phyloP scores from a whole-genome alignment of 2,113 vertebrate species.

The Pterophyllum scalare region DNA sequence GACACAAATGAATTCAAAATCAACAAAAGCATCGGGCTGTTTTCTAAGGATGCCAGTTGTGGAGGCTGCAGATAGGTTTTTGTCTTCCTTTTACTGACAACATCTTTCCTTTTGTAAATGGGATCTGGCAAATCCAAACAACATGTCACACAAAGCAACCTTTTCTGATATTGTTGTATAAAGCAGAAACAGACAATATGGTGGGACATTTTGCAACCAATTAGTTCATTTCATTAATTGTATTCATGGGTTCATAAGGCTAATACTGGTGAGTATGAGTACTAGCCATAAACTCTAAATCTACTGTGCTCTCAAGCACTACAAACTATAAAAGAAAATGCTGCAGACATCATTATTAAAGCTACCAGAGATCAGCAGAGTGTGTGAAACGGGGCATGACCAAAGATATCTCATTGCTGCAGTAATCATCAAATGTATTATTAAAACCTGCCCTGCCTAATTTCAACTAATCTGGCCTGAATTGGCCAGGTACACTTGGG shows the following conservation, averaged over 20 bases:
- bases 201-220: neutral
- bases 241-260: neutral
- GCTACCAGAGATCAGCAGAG: constrained; percentile 33
- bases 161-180: constrained; percentile 1
- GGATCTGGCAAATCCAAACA: constrained; percentile 19
- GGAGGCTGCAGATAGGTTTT: constrained; percentile 38
- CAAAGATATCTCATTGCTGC: constrained; percentile 68
- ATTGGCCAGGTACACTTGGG: constrained; percentile 72
- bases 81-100: constrained; percentile 38
- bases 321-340: constrained; percentile 37
- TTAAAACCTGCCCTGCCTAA: constrained; percentile 72
- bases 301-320: constrained; percentile 23
- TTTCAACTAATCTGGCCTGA: constrained; percentile 77
- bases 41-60: constrained; percentile 39
- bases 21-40: constrained; percentile 48
- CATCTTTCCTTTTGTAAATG: constrained; percentile 19
- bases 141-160: constrained; percentile 10
- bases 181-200: neutral
- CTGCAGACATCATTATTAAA: constrained; percentile 39
- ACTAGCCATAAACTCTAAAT: constrained; percentile 10
- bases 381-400: constrained; percentile 41
- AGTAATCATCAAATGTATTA: constrained; percentile 72
- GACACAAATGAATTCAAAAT: constrained; percentile 75
- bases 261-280: neutral
- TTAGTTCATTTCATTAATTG: neutral